Evolutionary conservation across 2,113 vertebrate genomes (phyloP).

Genomic region (Lophura nycthemera): DNA sequence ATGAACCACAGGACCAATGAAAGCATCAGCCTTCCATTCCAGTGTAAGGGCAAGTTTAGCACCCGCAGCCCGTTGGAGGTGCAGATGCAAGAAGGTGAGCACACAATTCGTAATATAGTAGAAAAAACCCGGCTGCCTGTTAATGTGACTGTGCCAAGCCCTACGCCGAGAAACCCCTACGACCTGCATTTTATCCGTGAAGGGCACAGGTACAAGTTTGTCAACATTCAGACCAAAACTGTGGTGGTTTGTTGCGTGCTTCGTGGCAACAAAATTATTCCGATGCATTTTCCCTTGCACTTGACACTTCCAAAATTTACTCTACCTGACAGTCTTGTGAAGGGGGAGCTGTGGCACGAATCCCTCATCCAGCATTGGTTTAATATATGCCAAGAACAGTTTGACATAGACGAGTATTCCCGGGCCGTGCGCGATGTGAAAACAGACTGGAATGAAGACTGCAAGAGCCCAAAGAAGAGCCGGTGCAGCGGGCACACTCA

Average conservation of each 20-base stretch:
- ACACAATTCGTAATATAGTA: constrained; percentile 96
- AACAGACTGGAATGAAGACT: constrained; percentile 92
- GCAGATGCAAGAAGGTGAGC: constrained; percentile 98
- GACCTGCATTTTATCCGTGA: constrained; percentile 96
- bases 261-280: constrained; percentile 90
- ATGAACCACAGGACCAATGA: constrained; percentile 99
- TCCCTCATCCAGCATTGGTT: constrained; percentile 94
- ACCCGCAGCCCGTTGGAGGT: constrained; percentile 95
- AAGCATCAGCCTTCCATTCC: constrained; percentile 97
- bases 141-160: constrained; percentile 91
- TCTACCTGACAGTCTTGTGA: constrained; percentile 89
- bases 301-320: constrained; percentile 88
- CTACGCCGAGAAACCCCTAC: constrained; percentile 92
- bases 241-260: constrained; percentile 94
- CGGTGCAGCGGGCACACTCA: constrained; percentile 86
- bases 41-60: constrained; percentile 96
- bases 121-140: constrained; percentile 96
- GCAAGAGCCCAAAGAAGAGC: constrained; percentile 91
- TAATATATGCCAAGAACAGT: constrained; percentile 93
- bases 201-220: constrained; percentile 96
- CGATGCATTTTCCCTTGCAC: constrained; percentile 93
- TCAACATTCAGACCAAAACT: constrained; percentile 96
- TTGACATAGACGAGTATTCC: constrained; percentile 96
- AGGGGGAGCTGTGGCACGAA: constrained; percentile 91
- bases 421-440: constrained; percentile 93